Base-by-base conservation (phyloP, 2,888 invertebrate species). In the Nephrotoma guestfalica region DNA sequence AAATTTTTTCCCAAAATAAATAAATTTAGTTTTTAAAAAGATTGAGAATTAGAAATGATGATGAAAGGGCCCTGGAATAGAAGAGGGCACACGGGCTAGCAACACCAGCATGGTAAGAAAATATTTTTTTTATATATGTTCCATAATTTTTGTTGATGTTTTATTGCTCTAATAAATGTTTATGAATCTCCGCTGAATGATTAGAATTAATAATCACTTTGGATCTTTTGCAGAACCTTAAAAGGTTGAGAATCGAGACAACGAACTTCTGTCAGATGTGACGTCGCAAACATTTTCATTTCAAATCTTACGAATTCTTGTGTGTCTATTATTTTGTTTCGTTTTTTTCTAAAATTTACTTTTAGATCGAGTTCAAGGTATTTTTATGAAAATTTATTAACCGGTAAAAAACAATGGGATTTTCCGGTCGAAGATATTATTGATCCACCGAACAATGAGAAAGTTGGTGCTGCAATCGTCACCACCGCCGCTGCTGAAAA, bases 321-420 rank as follows among this genome's bases (percentile, higher is more conserved):
- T 71, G 71, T 71, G 71, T 71, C 42, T 84, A 84, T 84, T 84
- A 84, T 84, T 84, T 84, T 85, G 30, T 87, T 86, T 85, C 86
- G 71, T 84, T 86, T 86, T 87, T 87, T 83, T 88, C 87, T 89
- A 88, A 88, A 88, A 88, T 89, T 89, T 88, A 90, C 90, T 92
- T 92, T 91, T 93, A 94, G 94, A 91, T 92, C 92, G 89, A 93
- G 93, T 92, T 94, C 94, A 91, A 93, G 94, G 88, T 95, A 95
- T 92, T 94, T 93, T 92, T 95, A 95, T 92, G 93, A 93, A 90
- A 94, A 95, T 90, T 90, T 92, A 88, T 89, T 90, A 88, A 93
- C 93, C 41, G 94, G 93, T 47, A 93, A 93, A 88, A 93, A 93
- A 86, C 94, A 94, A 89, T 94, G 94, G 95, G 94, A 94, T 88